These are phyloP conservation scores for Atrichornis clamosus DNA, from an alignment of 2,113 vertebrate genomes.

Conservation along the genomic window DNA sequence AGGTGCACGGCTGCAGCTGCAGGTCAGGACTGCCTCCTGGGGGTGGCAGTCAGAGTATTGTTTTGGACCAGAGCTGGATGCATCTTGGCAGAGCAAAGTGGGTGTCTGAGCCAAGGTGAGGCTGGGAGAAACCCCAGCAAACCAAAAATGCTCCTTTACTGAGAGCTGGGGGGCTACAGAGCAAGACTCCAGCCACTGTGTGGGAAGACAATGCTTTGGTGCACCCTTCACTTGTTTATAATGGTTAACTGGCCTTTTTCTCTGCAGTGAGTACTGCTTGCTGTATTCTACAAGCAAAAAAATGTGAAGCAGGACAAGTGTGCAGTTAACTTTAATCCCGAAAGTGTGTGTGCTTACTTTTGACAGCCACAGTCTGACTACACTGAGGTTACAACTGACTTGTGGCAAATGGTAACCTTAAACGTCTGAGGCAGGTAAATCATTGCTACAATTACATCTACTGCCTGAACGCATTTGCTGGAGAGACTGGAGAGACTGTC, in stretches of 20 bases:
- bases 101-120: not conserved
- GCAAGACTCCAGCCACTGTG: not conserved
- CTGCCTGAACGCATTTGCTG: not conserved
- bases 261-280: not conserved
- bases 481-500: not conserved
- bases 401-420: not conserved
- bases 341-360: not conserved
- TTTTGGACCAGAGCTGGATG: not conserved
- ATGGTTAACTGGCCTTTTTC: not conserved
- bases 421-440: not conserved
- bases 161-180: not conserved
- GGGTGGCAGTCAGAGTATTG: not conserved
- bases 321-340: not conserved
- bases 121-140: not conserved
- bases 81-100: fast-evolving
- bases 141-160: not conserved
- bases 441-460: not conserved
- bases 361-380: not conserved
- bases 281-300: not conserved
- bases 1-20: not conserved
- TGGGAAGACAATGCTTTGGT: not conserved
- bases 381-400: not conserved
- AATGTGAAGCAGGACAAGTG: not conserved
- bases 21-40: not conserved
- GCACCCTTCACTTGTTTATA: constrained; percentile 9